Percentiles rank a stretch among this genome's conserved stretches.
Evolutionary conservation across 2,888 invertebrate genomes (phyloP).

Genomic region (Metallyticus violacea): DNA sequence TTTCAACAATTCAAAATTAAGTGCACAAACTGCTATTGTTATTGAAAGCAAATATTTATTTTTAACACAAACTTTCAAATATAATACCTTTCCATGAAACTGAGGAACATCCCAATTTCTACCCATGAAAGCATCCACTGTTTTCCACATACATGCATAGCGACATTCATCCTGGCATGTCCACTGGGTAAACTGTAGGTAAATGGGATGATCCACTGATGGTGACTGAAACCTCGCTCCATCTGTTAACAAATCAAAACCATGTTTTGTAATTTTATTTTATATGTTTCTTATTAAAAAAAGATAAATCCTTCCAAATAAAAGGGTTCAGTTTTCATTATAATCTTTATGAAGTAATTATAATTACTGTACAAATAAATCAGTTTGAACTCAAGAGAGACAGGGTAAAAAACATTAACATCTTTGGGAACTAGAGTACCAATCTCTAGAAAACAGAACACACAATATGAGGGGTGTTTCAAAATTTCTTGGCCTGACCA

Average conservation of each 20-base stretch:
- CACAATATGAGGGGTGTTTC: too few species aligned
- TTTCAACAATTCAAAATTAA: too few species aligned
- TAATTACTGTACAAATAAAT: too few species aligned
- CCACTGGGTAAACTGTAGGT: constrained; percentile 61
- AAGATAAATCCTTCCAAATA: not conserved
- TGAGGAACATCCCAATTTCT: constrained; percentile 76
- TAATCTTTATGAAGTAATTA: too few species aligned
- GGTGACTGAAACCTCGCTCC: not conserved
- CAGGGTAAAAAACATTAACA: too few species aligned
- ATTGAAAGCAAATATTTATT: too few species aligned
- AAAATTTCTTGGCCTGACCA: too few species aligned
- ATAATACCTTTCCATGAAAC: constrained; percentile 85
- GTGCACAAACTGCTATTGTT: too few species aligned
- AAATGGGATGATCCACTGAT: constrained; percentile 35
- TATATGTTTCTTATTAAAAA: too few species aligned
- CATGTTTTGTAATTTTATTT: constrained; percentile 13
- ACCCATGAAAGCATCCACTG: constrained; percentile 71
- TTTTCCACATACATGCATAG: constrained; percentile 91
- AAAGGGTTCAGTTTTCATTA: not conserved
- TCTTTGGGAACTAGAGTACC: too few species aligned
- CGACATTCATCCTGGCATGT: constrained; percentile 83
- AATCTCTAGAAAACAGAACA: too few species aligned
- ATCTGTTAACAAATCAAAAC: constrained; percentile 8
- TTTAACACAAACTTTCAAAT: not conserved
- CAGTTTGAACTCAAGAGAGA: too few species aligned